Evolutionary conservation across 2,888 invertebrate species (phyloP), one percentile per base, ranked within the genome.

Genomic region (Heliconius charithonia): DNA sequence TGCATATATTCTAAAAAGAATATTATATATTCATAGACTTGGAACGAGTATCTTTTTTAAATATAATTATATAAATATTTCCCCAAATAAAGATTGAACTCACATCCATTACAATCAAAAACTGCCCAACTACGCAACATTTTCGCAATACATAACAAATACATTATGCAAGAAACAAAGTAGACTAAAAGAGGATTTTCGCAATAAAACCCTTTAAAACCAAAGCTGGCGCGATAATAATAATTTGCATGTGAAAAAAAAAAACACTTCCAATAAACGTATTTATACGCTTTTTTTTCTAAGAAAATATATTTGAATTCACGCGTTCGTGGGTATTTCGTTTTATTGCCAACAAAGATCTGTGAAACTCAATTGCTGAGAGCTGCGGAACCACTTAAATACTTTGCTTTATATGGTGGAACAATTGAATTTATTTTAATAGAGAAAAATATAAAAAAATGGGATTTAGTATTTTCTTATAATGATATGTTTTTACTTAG

Each of bases 221-320:
- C 72, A 80, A 79, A 70, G 77, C 82, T 74, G 78, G 78, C 81
- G 74, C 83, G 79, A 84, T 83, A 85, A 84, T 85, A 85, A 85
- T 84, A 83, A 84, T 86, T 85, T 85, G 84, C 84, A 85, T 85
- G 83, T 83, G 83, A 83, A 83, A 82, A 51, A n/a, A 29, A 37
- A 82, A 83, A 83, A 82, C 79, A 81, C 76, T 79, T 73, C 73
- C 79, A 78, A 77, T 81, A 80, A 82, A 77, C 80, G 81, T 83
- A 83, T 84, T 84, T 83, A 84, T 83, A 82, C 80, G 75, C 81
- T 76, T 80, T 81, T 81, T 32, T 79, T 73, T 79, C 76, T 74
- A 71, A 63, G 76, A 59, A 78, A 72, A 79, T 77, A 66, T 59
- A 76, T 73, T 78, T 75, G 76, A 67, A 79, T 81, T 80, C 79